Evolutionary conservation across 2,113 vertebrate species (phyloP).

Genomic region (Carlito syrichta): DNA sequence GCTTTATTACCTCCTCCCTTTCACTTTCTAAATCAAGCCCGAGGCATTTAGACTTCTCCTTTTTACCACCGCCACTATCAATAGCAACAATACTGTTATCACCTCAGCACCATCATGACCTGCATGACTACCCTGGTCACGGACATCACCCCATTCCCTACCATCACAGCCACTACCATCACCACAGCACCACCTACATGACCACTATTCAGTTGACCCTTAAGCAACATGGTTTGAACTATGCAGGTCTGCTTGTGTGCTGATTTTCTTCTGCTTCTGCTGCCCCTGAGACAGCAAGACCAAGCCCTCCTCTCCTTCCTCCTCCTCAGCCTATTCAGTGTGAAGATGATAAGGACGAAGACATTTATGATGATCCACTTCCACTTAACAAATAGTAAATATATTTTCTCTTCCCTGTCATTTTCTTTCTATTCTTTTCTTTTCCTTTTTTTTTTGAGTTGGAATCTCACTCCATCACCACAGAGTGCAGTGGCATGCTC

Average conservation of each 20-base stretch:
- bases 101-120: neutral
- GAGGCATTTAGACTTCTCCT: neutral
- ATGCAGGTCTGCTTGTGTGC: neutral
- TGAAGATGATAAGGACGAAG: neutral
- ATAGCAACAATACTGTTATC: neutral
- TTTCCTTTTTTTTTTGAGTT: too few species aligned
- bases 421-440: neutral
- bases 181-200: too few species aligned
- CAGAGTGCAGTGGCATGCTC: too few species aligned
- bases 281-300: neutral
- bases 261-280: neutral
- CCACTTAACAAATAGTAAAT: neutral
- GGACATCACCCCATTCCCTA: neutral
- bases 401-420: neutral
- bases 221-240: neutral
- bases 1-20: neutral
- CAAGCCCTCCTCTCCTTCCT: neutral
- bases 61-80: neutral
- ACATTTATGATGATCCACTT: neutral
- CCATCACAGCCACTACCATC: neutral
- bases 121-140: neutral
- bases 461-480: too few species aligned
- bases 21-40: neutral
- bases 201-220: neutral
- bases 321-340: neutral